Evolutionary conservation across 2,113 vertebrate genomes (phyloP).

Genomic region (Globicephala melas): DNA sequence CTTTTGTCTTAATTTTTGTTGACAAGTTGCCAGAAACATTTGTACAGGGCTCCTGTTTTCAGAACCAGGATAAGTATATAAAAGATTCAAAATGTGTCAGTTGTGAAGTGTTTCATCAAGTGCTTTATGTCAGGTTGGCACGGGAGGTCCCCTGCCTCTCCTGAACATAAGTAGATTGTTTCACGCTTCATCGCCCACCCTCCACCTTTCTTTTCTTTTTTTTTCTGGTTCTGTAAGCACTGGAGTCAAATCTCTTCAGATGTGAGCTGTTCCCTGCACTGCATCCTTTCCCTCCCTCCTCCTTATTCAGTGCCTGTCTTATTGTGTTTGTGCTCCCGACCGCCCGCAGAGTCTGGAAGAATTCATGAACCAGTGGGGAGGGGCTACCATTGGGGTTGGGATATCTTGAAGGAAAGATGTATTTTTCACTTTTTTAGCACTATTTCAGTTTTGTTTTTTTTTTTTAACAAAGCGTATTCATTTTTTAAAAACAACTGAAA

Average conservation of each 20-base stretch:
- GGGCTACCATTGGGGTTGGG: neutral
- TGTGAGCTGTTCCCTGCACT: accelerated
- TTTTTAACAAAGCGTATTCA: neutral
- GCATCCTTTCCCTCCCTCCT: neutral
- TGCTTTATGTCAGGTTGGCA: neutral
- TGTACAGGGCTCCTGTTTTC: neutral
- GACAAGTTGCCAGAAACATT: neutral
- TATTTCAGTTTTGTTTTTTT: neutral
- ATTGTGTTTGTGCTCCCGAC: neutral
- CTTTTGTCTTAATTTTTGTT: neutral
- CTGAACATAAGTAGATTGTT: neutral
- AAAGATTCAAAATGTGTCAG: neutral
- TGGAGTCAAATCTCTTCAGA: neutral
- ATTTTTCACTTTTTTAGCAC: neutral
- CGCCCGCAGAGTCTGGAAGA: neutral
- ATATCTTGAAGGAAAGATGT: neutral
- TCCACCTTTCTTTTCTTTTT: neutral
- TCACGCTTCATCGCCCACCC: neutral
- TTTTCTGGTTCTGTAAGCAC: neutral
- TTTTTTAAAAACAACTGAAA: neutral
- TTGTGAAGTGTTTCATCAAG: neutral
- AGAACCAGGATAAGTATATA: neutral
- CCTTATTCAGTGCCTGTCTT: neutral
- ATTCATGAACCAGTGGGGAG: neutral
- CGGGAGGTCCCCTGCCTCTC: neutral